Base-by-base conservation (phyloP, 2,113 vertebrate genomes). In the Carassius carassius region DNA sequence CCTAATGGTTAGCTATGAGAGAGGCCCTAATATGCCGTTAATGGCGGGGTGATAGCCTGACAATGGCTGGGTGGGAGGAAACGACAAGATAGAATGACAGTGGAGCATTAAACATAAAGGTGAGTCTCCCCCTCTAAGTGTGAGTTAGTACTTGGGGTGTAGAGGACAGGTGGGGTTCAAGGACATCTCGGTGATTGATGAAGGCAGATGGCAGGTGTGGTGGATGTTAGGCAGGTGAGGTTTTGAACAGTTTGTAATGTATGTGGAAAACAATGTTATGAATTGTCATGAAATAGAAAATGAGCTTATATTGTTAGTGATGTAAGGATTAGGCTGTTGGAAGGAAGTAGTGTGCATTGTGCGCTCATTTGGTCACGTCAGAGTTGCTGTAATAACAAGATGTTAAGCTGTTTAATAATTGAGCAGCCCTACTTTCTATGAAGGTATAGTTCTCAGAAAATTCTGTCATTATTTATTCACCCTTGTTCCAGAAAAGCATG, bases 11-110 rank as follows among this genome's bases (percentile, higher is more conserved):
- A 77, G 84, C 85, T 87, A 87, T 85, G 80, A 85, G 86, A 84
- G 86, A 73, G 92, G 91, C 92, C 91, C 91, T 95, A 94, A 94
- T 94, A 93, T 94, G 92, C 91, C 92, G 92, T 95, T 93, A 93
- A 94, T 94, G 93, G 93, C 89, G 85, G 69, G 76, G 90, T 91
- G 87, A 94, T 94, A 94, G 92, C 90, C 85, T 87, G 69, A 77
- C 83, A 78, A 85, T 82, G 62, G 80, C 76, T 70, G 77, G 65
- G 44, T 83, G 86, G 74, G 81, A 83, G 78, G 77, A 83, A 82
- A 75, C 63, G 81, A 88, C 87, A 80, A 80, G 83, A 60, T 84
- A 80, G 83, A 72, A 83, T 87, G 86, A 87, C 86, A 87, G 84
- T 51, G 69, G 70, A 72, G 86, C 83, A 85, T 89, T 87, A 89